Evolutionary conservation across 2,888 invertebrate genomes (phyloP).

Genomic region (Ypsolopha scabrella): DNA sequence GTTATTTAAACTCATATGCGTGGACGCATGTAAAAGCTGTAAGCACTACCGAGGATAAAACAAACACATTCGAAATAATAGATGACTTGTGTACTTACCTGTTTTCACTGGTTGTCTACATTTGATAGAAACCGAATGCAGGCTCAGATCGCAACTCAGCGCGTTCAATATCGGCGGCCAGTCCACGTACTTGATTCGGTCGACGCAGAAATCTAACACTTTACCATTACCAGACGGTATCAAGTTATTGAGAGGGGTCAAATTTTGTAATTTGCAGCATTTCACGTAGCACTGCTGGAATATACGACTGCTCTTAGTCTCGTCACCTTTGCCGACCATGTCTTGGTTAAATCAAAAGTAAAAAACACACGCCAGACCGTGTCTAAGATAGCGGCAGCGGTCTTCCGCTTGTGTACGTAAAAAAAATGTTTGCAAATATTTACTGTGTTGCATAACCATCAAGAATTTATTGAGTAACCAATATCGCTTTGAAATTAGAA

Average conservation of each 20-base stretch:
- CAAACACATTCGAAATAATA: too few relatives aligned
- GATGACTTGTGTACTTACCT: constrained; percentile 21
- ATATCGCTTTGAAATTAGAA: constrained; percentile 41
- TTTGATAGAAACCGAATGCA: constrained; percentile 76
- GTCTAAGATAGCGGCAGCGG: constrained; percentile 14
- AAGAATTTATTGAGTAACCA: constrained; percentile 21
- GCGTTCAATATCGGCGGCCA: constrained; percentile 83
- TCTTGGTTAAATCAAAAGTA: constrained; percentile 15
- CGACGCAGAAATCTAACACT: constrained; percentile 77
- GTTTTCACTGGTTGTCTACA: constrained; percentile 68
- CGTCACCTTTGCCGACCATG: constrained; percentile 57
- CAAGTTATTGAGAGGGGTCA: constrained; percentile 49
- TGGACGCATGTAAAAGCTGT: too few relatives aligned
- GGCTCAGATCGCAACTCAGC: constrained; percentile 76
- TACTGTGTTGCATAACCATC: constrained; percentile 12
- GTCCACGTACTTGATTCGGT: constrained; percentile 80
- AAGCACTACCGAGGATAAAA: too few relatives aligned
- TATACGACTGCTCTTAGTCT: constrained; percentile 50
- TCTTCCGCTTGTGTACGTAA: constrained; percentile 17
- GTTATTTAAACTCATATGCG: too few relatives aligned
- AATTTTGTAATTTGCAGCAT: constrained; percentile 62
- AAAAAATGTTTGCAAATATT: constrained; percentile 28
- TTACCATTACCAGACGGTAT: constrained; percentile 58
- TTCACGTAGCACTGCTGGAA: constrained; percentile 63
- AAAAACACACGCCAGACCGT: constrained; percentile 17